Conservation (phyloP, 2,797 vertebrate species). For the Phalloptychus januarius region DNA sequence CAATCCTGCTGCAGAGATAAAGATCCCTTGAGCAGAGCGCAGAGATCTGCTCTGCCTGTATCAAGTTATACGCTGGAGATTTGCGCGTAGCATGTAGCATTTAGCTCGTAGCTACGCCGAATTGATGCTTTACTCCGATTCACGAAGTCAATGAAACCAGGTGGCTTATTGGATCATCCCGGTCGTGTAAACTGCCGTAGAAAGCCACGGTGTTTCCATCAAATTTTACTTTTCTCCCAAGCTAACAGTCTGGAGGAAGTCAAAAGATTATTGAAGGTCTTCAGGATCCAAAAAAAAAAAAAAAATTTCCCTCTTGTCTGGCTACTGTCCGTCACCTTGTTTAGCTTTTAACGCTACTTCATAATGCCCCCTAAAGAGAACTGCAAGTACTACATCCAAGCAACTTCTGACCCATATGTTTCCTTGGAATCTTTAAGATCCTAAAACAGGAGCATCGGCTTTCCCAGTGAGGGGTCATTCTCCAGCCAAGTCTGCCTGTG, state of each 20-base stretch:
- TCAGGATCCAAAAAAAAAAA: not conserved
- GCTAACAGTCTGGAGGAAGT: not conserved
- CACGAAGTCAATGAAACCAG: constrained; percentile 73
- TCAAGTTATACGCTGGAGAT: constrained; percentile 85
- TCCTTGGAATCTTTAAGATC: constrained; percentile 19
- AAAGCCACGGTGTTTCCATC: constrained; percentile 42
- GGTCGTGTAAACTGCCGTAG: constrained; percentile 61
- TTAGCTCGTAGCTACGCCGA: constrained; percentile 69
- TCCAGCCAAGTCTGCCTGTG: constrained; percentile 1
- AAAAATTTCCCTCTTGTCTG: not conserved
- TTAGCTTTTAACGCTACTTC: constrained; percentile 6
- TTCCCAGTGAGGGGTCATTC: not conserved
- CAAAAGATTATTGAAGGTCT: not conserved
- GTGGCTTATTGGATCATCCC: constrained; percentile 64
- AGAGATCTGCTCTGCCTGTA: constrained; percentile 85
- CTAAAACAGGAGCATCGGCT: constrained; percentile 24
- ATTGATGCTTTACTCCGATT: constrained; percentile 64
- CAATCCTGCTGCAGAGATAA: constrained; percentile 91
- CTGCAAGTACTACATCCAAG: not conserved
- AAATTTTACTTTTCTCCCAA: constrained; percentile 33
- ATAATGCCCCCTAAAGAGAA: not conserved
- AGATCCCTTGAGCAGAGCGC: constrained; percentile 83
- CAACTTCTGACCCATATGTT: constrained; percentile 19
- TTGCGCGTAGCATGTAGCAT: constrained; percentile 74
- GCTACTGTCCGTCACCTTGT: constrained; percentile 3